Evolutionary conservation across 2,113 vertebrate genomes (phyloP).

Genomic region (Okapia johnstoni): DNA sequence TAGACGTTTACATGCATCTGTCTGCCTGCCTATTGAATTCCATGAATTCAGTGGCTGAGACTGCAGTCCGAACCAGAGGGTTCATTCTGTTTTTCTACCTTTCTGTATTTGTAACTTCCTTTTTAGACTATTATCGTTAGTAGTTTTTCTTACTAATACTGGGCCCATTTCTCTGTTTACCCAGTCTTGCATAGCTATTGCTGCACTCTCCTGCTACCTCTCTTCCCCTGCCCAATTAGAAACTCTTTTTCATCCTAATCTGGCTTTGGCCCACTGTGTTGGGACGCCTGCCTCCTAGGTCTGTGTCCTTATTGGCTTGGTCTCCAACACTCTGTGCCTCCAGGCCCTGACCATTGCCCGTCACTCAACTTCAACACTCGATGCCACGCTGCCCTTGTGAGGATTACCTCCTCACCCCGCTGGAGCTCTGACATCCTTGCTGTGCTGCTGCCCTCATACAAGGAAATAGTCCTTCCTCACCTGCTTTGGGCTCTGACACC

Average conservation of each 20-base stretch:
- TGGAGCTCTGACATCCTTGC: not conserved
- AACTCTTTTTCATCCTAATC: not conserved
- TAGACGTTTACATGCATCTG: not conserved
- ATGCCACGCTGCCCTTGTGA: not conserved
- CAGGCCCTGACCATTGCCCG: not conserved
- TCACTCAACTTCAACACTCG: not conserved
- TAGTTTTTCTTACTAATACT: not conserved
- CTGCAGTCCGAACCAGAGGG: not conserved
- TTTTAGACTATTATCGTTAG: not conserved
- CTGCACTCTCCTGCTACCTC: not conserved
- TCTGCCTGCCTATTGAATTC: not conserved
- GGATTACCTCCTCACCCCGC: not conserved
- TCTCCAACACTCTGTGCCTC: not conserved
- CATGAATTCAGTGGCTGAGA: not conserved
- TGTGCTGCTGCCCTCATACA: not conserved
- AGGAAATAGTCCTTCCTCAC: not conserved
- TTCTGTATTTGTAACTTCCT: constrained; percentile 18
- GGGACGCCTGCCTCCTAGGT: not conserved
- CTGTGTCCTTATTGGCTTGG: not conserved
- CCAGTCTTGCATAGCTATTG: not conserved
- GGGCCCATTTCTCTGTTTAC: not conserved
- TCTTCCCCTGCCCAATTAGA: not conserved
- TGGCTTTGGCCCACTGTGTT: not conserved
- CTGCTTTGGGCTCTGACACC: not conserved
- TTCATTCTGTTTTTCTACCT: not conserved